These are phyloP conservation scores for Oryzaephilus surinamensis DNA, from an alignment of 1,140 invertebrate species.

Conservation along the genomic window DNA sequence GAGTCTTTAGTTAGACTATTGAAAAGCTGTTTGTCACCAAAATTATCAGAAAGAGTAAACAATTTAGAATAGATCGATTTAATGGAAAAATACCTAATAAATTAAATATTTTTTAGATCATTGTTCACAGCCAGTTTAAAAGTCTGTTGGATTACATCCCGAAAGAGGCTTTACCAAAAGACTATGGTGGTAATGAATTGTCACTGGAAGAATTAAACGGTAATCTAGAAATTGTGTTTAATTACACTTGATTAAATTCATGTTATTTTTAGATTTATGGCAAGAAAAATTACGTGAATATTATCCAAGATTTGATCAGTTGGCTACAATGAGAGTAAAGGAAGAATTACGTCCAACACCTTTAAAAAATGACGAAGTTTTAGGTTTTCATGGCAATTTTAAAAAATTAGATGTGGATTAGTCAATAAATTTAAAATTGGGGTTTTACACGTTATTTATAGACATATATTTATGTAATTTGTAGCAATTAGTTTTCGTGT, in stretches of 20 bases:
- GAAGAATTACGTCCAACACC: slow-evolving; percentile 50
- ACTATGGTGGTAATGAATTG: slow-evolving; percentile 4
- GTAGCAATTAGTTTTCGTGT: no score
- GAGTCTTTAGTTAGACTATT: neutral
- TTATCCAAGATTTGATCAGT: slow-evolving; percentile 36
- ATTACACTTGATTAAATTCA: neutral
- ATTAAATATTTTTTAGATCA: neutral
- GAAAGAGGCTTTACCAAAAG: slow-evolving; percentile 4
- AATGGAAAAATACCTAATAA: neutral
- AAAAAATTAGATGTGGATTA: slow-evolving; percentile 62
- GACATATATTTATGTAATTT: neutral
- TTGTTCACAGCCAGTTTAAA: neutral
- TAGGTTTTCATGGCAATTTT: slow-evolving; percentile 57
- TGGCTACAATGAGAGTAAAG: slow-evolving; percentile 42
- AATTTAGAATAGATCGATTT: neutral
- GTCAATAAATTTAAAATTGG: slow-evolving; percentile 13
- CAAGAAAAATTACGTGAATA: neutral
- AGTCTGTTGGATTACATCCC: no score
- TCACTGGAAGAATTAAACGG: slow-evolving; percentile 1
- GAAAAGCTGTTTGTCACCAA: slow-evolving; percentile 1
- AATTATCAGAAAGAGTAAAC: slow-evolving; percentile 3
- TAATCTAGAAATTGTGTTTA: neutral
- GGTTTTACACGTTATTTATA: neutral
- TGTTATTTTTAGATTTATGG: slow-evolving; percentile 1
- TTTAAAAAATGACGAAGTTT: slow-evolving; percentile 49